Evolutionary conservation across 2,797 vertebrate genomes (phyloP), one percentile per base, ranked within the genome.

Genomic region (Eurystomus glaucurus): DNA sequence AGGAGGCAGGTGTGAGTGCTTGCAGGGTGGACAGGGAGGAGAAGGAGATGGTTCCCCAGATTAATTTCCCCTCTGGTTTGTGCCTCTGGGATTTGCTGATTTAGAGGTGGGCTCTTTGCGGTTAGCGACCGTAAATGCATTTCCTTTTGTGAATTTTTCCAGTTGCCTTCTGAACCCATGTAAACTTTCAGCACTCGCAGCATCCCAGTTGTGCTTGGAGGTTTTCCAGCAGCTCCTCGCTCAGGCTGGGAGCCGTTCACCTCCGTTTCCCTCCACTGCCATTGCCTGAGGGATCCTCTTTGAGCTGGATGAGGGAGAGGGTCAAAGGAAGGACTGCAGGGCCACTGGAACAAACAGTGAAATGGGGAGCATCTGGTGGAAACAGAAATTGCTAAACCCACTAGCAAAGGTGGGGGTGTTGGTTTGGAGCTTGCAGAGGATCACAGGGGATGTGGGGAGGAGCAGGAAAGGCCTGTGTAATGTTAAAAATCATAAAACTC

Each of bases 371-470:
- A 8, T 4, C 43, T 3, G 2, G 7, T 70, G 23, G 54, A 77
- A 79, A 48, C 2, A n/a, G 26, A 39, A 81, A n/a, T 6, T 15
- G 12, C 10, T 45, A 45, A 76, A 66, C 6, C 35, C 52, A 8
- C 31, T 10, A 25, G 21, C 22, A 16, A 11, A 70, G 37, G 6
- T 3, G 11, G 2, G 14, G 13, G 6, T 4, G 2, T 9, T 2
- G 2, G 5, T 55, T 11, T n/a, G 45, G 62, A 28, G 10, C 23
- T 68, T 7, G 9, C 18, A 25, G 13, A 14, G 33, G 21, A 20
- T 41, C 51, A 28, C 31, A 11, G 41, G 28, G 18, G 12, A 33
- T 15, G 3, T 19, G 48, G 65, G 23, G 21, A 84, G 15, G 17
- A 23, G 39, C 43, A 61, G 45, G 39, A 57, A 48, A 88, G 6